Conservation (phyloP, 1,140 invertebrate species). For the silkworm (Bombyx mori) region DNA sequence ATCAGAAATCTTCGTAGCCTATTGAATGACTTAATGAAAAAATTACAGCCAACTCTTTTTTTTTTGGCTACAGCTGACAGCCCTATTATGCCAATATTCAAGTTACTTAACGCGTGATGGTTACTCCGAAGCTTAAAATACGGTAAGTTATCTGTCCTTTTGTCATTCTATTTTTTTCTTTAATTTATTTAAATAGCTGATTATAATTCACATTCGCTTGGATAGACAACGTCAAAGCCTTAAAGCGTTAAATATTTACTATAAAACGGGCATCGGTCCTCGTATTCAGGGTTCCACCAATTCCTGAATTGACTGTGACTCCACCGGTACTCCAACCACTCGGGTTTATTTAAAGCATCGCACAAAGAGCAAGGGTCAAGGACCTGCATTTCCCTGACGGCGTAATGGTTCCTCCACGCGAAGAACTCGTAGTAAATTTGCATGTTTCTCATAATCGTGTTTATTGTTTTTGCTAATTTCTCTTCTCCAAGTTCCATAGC, state of each 20-base stretch:
- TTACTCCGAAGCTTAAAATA: too few species aligned
- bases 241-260: neutral
- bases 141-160: too few species aligned
- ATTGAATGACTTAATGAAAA: too few species aligned
- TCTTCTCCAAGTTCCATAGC: conserved; percentile 12
- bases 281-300: conserved; percentile 39
- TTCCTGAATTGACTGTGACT: conserved; percentile 24
- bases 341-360: conserved; percentile 26
- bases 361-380: conserved; percentile 35
- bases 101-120: too few species aligned
- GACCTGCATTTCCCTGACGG: conserved; percentile 15
- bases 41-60: too few species aligned
- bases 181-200: too few species aligned
- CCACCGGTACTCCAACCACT: conserved; percentile 15
- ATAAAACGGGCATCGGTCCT: conserved; percentile 17
- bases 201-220: too few species aligned
- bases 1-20: too few species aligned
- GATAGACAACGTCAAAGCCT: neutral
- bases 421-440: conserved; percentile 39
- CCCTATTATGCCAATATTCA: too few species aligned
- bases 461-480: conserved; percentile 25
- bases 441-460: conserved; percentile 25
- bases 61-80: too few species aligned
- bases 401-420: conserved; percentile 42
- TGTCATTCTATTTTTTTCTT: too few species aligned